Evolutionary conservation across 1,140 invertebrate genomes (phyloP).

Genomic region (Pogonognathellus flavescens): DNA sequence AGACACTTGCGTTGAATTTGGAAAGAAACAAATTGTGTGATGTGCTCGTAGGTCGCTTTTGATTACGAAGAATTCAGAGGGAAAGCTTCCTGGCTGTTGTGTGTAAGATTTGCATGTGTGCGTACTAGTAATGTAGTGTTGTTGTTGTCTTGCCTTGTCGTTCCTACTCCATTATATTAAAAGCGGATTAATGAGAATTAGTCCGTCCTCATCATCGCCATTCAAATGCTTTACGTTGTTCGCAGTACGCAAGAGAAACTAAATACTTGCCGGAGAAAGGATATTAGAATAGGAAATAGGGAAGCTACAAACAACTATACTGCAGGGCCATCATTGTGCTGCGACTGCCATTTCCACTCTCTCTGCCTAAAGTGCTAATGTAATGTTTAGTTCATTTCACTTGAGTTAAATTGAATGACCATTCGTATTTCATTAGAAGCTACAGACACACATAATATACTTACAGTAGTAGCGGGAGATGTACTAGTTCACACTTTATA

Average conservation of each 20-base stretch:
- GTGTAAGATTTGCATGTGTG: not conserved
- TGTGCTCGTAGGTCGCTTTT: too few species aligned
- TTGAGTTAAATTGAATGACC: slow-evolving; percentile 36
- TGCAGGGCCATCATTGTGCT: not conserved
- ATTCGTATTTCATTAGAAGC: slow-evolving; percentile 24
- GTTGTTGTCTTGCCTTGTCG: slow-evolving; percentile 35
- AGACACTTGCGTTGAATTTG: too few species aligned
- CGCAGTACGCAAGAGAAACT: slow-evolving; percentile 3
- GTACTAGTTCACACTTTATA: too few species aligned
- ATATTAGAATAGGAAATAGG: slow-evolving; percentile 1
- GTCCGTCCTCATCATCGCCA: slow-evolving; percentile 35
- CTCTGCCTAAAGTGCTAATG: slow-evolving; percentile 5
- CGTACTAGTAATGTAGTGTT: not conserved
- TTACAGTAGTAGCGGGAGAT: not conserved
- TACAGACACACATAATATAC: not conserved
- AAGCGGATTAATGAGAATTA: slow-evolving; percentile 39
- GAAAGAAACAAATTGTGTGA: too few species aligned
- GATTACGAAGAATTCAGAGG: not conserved
- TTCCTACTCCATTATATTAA: slow-evolving; percentile 31
- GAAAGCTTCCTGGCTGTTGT: not conserved
- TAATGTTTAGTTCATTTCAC: slow-evolving; percentile 39
- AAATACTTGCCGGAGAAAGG: not conserved
- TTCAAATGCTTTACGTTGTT: slow-evolving; percentile 39
- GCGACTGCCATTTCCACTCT: slow-evolving; percentile 12
- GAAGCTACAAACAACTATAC: not conserved